Evolutionary conservation across 2,797 vertebrate species (phyloP), one percentile per base, ranked within the genome.

Genomic region (Antrozous pallidus): DNA sequence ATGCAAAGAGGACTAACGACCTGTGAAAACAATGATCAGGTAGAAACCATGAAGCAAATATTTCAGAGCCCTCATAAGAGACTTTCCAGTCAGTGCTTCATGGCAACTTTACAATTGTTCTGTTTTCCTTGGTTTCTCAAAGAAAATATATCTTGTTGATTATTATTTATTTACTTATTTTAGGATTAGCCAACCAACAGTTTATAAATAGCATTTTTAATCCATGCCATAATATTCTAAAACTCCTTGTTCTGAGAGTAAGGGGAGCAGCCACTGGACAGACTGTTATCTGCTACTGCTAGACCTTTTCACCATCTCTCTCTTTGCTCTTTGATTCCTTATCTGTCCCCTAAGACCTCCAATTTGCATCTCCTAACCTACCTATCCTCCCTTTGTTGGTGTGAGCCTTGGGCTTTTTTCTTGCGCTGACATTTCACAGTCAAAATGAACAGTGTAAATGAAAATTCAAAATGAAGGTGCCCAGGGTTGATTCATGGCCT

Each of bases 401-500:
- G 78, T 26, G 40, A 92, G 33, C 51, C 69, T 86, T 73, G 65
- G 40, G 40, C 5, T 69, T 80, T 80, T 83, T 91, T 61, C 54
- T 81, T 47, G 56, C 38, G 56, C 11, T 47, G 86, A 42, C 20
- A 82, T 91, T 86, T 73, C 70, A 85, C 2, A 94, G 82, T 74
- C 22, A 85, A 73, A 61, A 75, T 49, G 70, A 91, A 80, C 10
- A 3, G 7, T 77, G 8, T 78, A 73, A 93, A 74, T 56, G 33
- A 61, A 95, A 94, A 92, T 77, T 90, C 49, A 96, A 92, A 95
- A 58, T 40, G 82, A 78, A 88, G 45, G 8, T 16, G 65, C 10
- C 12, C 94, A 38, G 36, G 4, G 28, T 93, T 71, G 45, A 91
- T 67, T 36, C 33, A 70, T 11, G 40, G 36, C 54, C 65, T 61